phyloP scores from a whole-genome alignment of 64 coral and sea anemone genomes.

The Acropora tenuis region DNA sequence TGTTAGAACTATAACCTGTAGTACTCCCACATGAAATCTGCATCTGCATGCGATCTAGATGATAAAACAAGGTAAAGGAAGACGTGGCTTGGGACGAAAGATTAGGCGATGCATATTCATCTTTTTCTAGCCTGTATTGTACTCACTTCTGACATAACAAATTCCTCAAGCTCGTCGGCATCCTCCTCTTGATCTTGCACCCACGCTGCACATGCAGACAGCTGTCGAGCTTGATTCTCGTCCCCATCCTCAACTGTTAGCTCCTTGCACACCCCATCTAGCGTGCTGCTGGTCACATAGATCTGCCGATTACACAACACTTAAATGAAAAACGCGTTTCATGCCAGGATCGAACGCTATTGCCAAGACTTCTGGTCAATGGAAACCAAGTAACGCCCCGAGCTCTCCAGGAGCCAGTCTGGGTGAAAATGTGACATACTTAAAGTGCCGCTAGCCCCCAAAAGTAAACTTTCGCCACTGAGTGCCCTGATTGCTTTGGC shows the following conservation, averaged over 20 bases:
- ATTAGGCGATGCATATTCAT: not conserved
- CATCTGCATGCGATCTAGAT: no score
- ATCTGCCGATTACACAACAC: slow-evolving; percentile 11
- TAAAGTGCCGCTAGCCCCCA: no score
- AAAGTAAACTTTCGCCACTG: no score
- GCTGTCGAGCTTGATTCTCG: slow-evolving; percentile 68
- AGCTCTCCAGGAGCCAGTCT: no score
- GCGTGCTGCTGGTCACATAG: slow-evolving; percentile 74
- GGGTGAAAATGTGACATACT: no score
- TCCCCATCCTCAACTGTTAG: slow-evolving; percentile 77
- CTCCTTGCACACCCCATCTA: slow-evolving; percentile 84
- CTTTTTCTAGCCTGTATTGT: not conserved
- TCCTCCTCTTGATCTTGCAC: slow-evolving; percentile 72
- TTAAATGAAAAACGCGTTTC: not conserved
- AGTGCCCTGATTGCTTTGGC: no score
- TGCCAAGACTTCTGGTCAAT: not conserved
- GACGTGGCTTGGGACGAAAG: not conserved
- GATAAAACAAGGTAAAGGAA: no score
- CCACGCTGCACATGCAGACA: slow-evolving; percentile 89
- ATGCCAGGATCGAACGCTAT: not conserved
- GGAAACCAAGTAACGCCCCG: no score
- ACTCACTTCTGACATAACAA: slow-evolving; percentile 74
- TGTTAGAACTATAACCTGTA: no score
- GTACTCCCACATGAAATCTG: no score
- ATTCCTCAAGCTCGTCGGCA: slow-evolving; percentile 53